These are phyloP conservation scores for Bergia puertoricense DNA, from an alignment of 92 coral and sea anemone genomes.

Conservation along the genomic window DNA sequence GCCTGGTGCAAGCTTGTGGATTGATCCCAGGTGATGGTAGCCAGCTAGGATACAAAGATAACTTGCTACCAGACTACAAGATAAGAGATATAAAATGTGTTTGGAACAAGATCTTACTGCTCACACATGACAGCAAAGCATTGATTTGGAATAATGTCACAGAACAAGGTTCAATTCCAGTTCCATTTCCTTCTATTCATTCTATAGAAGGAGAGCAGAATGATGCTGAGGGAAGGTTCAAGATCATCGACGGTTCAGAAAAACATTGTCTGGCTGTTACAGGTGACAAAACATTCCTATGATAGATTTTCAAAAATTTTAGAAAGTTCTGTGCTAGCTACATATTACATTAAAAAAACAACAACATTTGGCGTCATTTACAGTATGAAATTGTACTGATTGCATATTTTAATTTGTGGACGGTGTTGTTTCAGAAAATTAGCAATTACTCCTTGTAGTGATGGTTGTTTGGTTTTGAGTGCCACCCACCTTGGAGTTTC, in stretches of 20 bases:
- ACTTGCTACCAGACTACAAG: constrained; percentile 55
- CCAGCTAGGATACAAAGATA: constrained; percentile 36
- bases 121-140: constrained; percentile 55
- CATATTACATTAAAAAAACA: too few relatives aligned
- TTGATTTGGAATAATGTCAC: constrained; percentile 65
- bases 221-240: constrained; percentile 30
- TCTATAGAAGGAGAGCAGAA: constrained; percentile 23
- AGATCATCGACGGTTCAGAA: constrained; percentile 62
- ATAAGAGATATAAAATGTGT: constrained; percentile 53
- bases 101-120: constrained; percentile 63
- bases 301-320: background rate
- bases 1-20: constrained; percentile 44
- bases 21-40: constrained; percentile 60
- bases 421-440: too few relatives aligned
- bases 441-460: too few relatives aligned
- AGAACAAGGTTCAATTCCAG: constrained; percentile 35
- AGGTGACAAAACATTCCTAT: constrained; percentile 41
- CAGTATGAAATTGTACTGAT: too few relatives aligned
- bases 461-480: too few relatives aligned
- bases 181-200: background rate
- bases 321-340: background rate
- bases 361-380: too few relatives aligned
- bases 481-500: too few relatives aligned
- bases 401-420: too few relatives aligned
- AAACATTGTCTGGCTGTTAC: constrained; percentile 46